These are phyloP conservation scores for Sisor rabdophorus DNA, from an alignment of 2,113 vertebrate genomes.

Conservation along the genomic window DNA sequence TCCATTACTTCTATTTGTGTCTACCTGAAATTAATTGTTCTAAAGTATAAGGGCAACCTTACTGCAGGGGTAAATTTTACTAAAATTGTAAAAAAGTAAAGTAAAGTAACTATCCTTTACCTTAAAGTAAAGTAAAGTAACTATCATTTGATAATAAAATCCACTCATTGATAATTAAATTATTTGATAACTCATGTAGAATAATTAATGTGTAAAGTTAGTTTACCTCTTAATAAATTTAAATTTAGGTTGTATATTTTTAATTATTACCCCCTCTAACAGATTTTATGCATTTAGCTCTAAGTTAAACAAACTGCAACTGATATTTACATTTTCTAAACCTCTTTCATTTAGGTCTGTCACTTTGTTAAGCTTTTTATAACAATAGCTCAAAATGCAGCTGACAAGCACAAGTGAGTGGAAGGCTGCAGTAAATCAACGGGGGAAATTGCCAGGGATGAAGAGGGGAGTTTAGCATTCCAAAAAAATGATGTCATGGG, in stretches of 20 bases:
- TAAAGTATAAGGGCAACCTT: no score
- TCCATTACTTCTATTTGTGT: no score
- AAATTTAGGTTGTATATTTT: background rate
- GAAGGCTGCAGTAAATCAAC: constrained; percentile 21
- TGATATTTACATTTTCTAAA: constrained; percentile 5
- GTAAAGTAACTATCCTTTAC: no score
- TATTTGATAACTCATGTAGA: no score
- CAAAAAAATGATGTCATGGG: constrained; percentile 51
- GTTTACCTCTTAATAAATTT: background rate
- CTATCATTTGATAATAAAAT: no score
- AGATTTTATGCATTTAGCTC: background rate
- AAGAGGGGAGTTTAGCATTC: constrained; percentile 35
- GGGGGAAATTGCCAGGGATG: constrained; percentile 20
- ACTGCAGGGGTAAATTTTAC: no score
- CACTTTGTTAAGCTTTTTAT: constrained; percentile 13
- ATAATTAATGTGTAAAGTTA: background rate
- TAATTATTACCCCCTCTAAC: background rate
- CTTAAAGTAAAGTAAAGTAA: no score
- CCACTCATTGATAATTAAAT: no score
- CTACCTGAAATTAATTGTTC: no score
- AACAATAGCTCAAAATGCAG: background rate
- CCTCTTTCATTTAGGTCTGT: constrained; percentile 3
- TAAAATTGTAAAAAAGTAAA: no score
- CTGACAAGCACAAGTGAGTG: background rate
- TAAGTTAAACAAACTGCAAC: background rate